Evolutionary conservation across 2,797 vertebrate species (phyloP).

Genomic region (Coranthus polyacanthus): DNA sequence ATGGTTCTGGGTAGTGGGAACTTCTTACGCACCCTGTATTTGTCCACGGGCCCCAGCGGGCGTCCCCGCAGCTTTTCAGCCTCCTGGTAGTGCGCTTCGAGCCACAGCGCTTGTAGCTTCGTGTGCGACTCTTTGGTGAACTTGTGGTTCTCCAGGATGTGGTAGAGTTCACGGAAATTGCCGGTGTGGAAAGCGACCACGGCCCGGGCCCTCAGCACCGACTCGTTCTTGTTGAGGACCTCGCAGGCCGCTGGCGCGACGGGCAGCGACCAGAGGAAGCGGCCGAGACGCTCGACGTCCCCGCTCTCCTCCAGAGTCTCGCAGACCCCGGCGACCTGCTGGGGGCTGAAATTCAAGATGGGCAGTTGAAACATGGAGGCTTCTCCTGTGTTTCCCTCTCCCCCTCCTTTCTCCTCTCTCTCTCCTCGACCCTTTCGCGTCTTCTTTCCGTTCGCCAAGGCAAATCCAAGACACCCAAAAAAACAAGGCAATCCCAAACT

Average conservation of each 20-base stretch:
- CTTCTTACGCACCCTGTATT: slow-evolving; percentile 99
- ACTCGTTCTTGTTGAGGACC: slow-evolving; percentile 98
- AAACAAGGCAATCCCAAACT: slow-evolving; percentile 81
- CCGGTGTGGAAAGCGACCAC: slow-evolving; percentile 98
- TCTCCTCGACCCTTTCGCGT: slow-evolving; percentile 57
- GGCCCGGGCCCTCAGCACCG: slow-evolving; percentile 94
- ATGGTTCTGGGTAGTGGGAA: slow-evolving; percentile 98
- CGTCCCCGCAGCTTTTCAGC: slow-evolving; percentile 98
- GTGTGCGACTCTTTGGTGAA: slow-evolving; percentile 99
- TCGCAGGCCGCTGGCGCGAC: slow-evolving; percentile 98
- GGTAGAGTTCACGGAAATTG: slow-evolving; percentile 98
- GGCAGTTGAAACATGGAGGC: slow-evolving; percentile 99
- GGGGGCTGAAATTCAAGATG: slow-evolving; percentile 98
- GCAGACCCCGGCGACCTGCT: slow-evolving; percentile 99
- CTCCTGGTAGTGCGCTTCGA: slow-evolving; percentile 98
- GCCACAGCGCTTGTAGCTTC: slow-evolving; percentile 98
- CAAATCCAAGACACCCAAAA: slow-evolving; percentile 62
- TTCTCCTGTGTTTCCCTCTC: slow-evolving; percentile 78
- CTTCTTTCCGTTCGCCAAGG: slow-evolving; percentile 58
- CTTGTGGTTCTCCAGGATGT: slow-evolving; percentile 98
- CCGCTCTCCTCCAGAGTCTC: slow-evolving; percentile 99
- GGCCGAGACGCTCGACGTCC: slow-evolving; percentile 97
- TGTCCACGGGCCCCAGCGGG: slow-evolving; percentile 98
- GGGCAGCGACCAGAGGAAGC: slow-evolving; percentile 99
- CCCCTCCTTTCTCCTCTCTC: slow-evolving; percentile 68